Percentiles rank a stretch among this genome's conserved stretches.
Conservation (phyloP, 2,797 vertebrate species). For the Enteromius treurensis region DNA sequence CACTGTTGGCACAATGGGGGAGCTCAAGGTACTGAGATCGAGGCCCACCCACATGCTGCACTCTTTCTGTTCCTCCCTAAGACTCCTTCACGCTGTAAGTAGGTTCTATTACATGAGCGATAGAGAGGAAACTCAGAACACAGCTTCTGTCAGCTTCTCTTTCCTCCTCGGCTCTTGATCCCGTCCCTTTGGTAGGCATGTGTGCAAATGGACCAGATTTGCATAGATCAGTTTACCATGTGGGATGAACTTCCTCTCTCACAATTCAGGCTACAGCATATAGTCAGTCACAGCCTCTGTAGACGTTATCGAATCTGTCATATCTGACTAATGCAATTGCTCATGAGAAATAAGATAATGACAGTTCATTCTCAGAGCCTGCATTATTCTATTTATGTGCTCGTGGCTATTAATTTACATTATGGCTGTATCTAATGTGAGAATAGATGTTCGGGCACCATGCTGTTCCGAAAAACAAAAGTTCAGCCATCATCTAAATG, state of each 20-base stretch:
- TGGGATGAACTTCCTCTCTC: constrained; percentile 8
- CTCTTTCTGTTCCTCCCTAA: constrained; percentile 63
- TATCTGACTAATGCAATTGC: constrained; percentile 38
- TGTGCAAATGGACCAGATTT: constrained; percentile 62
- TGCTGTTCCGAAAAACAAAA: background rate
- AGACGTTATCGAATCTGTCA: constrained; percentile 19
- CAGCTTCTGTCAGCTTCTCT: constrained; percentile 32
- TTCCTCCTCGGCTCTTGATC: constrained; percentile 45
- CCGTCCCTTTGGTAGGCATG: constrained; percentile 34
- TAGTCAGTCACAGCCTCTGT: constrained; percentile 2
- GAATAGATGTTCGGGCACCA: constrained; percentile 17
- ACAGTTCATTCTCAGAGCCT: constrained; percentile 23
- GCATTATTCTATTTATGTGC: constrained; percentile 33
- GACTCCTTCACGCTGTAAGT: constrained; percentile 12
- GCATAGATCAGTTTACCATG: constrained; percentile 36
- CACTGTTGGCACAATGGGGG: constrained; percentile 44
- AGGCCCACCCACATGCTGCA: constrained; percentile 70
- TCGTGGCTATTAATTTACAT: constrained; percentile 40
- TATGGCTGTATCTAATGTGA: constrained; percentile 38
- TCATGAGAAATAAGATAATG: constrained; percentile 36
- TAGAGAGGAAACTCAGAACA: constrained; percentile 34
- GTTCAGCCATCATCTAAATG: constrained; percentile 10
- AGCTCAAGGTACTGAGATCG: constrained; percentile 64
- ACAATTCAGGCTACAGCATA: constrained; percentile 16
- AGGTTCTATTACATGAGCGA: constrained; percentile 23